phyloP scores from a whole-genome alignment of 2,113 vertebrate species.

The Sinocyclocheilus anshuiensis region DNA sequence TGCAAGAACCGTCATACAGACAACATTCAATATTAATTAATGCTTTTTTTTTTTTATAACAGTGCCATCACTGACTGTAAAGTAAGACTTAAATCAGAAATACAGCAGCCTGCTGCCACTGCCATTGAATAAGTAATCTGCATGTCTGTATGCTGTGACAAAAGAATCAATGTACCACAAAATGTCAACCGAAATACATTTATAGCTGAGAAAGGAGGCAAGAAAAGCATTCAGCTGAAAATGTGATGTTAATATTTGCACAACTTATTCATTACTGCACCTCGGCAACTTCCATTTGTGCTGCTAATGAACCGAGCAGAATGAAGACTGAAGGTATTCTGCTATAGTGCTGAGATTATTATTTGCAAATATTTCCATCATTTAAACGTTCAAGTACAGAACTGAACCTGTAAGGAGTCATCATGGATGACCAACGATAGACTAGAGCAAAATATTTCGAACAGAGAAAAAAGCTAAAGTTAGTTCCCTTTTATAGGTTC shows the following conservation, averaged over 20 bases:
- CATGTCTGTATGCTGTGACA: background rate
- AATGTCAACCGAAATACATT: background rate
- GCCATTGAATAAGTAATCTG: background rate
- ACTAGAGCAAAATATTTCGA: background rate
- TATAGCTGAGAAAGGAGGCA: slow-evolving; percentile 7
- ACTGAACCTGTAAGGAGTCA: background rate
- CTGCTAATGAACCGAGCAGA: slow-evolving; percentile 2
- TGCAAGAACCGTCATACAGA: background rate
- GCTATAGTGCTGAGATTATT: background rate
- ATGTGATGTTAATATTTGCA: slow-evolving; percentile 2
- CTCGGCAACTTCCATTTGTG: slow-evolving; percentile 3
- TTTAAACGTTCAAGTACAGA: background rate
- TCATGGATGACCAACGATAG: background rate
- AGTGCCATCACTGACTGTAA: background rate
- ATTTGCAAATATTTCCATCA: background rate
- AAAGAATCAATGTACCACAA: background rate
- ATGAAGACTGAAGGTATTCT: background rate
- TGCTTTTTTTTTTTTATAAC: background rate
- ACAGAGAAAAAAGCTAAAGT: background rate
- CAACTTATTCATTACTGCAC: background rate
- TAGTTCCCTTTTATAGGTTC: background rate
- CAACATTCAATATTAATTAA: background rate
- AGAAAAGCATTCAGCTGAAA: slow-evolving; percentile 1
- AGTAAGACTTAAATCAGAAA: background rate
- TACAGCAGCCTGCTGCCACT: background rate